phyloP scores from a whole-genome alignment of 2,888 invertebrate genomes.

The Monoplex corrugatus region DNA sequence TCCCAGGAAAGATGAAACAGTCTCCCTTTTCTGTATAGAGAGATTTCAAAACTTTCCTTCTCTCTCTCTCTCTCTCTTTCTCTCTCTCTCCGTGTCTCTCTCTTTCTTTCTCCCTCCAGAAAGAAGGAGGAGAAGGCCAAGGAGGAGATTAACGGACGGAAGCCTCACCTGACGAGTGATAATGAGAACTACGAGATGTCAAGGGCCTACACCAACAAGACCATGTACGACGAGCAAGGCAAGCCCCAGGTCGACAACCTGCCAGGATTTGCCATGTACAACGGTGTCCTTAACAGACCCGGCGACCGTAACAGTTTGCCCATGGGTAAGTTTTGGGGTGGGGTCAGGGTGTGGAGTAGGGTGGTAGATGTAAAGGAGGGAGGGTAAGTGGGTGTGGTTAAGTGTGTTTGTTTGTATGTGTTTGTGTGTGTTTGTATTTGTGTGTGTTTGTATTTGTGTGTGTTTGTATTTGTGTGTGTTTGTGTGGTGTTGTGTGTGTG shows the following conservation, averaged over 20 bases:
- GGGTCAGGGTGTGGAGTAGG: not conserved
- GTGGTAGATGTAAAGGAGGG: not conserved
- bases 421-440: no score
- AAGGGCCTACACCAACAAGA: constrained; percentile 1
- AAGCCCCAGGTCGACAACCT: not conserved
- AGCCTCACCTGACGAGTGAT: constrained; percentile 24
- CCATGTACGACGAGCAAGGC: not conserved
- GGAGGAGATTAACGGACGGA: not conserved
- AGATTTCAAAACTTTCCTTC: constrained; percentile 2
- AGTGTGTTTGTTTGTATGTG: no score
- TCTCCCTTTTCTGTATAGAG: no score
- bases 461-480: no score
- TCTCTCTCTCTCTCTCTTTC: not conserved
- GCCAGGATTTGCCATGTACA: constrained; percentile 44
- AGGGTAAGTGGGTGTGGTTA: no score
- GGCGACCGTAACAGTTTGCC: constrained; percentile 28
- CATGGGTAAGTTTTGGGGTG: not conserved
- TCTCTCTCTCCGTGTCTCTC: constrained; percentile 25
- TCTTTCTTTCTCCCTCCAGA: not conserved
- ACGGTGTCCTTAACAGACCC: constrained; percentile 13
- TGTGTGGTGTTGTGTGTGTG: no score
- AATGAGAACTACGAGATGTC: constrained; percentile 29
- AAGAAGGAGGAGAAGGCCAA: not conserved
- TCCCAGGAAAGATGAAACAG: no score
- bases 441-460: no score